phyloP scores from a whole-genome alignment of 2,113 vertebrate genomes.

The Glaucidium brasilianum region DNA sequence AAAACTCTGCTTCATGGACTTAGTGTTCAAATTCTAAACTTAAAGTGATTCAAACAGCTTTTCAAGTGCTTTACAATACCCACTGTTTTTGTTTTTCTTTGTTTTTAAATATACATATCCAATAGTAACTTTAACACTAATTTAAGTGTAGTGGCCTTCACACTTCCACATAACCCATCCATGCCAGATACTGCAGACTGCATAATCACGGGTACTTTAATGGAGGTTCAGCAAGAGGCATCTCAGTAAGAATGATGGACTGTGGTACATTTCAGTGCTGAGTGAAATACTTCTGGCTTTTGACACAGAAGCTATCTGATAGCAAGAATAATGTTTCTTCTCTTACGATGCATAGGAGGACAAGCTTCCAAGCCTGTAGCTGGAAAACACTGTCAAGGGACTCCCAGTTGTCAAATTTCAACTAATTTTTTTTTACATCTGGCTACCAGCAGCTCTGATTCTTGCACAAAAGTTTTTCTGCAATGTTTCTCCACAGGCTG shows the following conservation, averaged over 20 bases:
- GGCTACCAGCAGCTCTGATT: neutral
- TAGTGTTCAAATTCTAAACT: neutral
- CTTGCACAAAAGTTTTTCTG: neutral
- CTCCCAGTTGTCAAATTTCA: neutral
- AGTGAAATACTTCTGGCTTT: neutral
- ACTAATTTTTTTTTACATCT: neutral
- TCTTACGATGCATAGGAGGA: neutral
- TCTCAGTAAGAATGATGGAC: neutral
- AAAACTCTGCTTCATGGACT: neutral
- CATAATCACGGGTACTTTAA: neutral
- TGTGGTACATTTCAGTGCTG: neutral
- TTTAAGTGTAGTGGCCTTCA: neutral
- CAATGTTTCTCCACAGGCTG: neutral
- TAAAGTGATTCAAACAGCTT: neutral
- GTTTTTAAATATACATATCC: neutral
- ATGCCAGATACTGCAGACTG: neutral
- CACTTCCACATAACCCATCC: neutral
- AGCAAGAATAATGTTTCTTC: neutral
- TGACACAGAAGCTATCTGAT: neutral
- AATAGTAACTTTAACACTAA: accelerated
- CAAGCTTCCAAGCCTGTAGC: neutral
- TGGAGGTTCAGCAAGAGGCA: neutral
- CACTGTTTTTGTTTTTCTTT: neutral
- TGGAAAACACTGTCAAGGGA: neutral
- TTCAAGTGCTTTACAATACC: neutral